Percentiles rank a stretch among this genome's conserved stretches.
Evolutionary conservation across 2,113 vertebrate genomes (phyloP).

Genomic region (Gobiocypris rarus): DNA sequence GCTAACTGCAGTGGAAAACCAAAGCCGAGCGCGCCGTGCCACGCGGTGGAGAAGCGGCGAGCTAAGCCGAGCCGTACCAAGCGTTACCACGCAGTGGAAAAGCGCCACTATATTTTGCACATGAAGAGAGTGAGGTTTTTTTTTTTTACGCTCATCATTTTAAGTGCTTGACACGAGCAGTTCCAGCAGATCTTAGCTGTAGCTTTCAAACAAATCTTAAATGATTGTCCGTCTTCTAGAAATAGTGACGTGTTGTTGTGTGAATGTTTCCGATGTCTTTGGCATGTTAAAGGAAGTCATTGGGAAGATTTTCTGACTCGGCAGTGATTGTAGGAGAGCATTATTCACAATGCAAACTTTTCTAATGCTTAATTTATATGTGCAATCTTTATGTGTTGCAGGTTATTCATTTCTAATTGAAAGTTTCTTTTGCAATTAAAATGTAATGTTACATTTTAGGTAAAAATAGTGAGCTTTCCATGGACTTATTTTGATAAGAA

Average conservation of each 20-base stretch:
- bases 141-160: slow-evolving; percentile 65
- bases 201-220: slow-evolving; percentile 79
- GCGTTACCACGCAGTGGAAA: too few relatives aligned
- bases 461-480: slow-evolving; percentile 36
- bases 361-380: slow-evolving; percentile 7
- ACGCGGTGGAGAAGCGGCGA: too few relatives aligned
- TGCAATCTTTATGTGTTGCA: slow-evolving; percentile 58
- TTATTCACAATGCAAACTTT: slow-evolving; percentile 78
- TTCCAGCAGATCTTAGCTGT: slow-evolving; percentile 88
- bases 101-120: slow-evolving; percentile 84
- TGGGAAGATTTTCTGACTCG: slow-evolving; percentile 73
- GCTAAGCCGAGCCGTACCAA: too few relatives aligned
- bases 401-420: slow-evolving; percentile 29
- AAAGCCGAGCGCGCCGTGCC: too few relatives aligned
- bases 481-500: slow-evolving; percentile 57
- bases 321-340: slow-evolving; percentile 91
- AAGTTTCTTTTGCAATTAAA: not conserved
- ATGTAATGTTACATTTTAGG: not conserved
- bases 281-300: slow-evolving; percentile 62
- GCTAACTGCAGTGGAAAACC: too few relatives aligned
- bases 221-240: slow-evolving; percentile 76
- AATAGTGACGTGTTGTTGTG: slow-evolving; percentile 81
- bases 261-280: slow-evolving; percentile 90
- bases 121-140: slow-evolving; percentile 80
- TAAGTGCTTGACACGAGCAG: slow-evolving; percentile 77